Conservation (phyloP, 2,113 vertebrate species). For the Mesoclemmys tuberculata region DNA sequence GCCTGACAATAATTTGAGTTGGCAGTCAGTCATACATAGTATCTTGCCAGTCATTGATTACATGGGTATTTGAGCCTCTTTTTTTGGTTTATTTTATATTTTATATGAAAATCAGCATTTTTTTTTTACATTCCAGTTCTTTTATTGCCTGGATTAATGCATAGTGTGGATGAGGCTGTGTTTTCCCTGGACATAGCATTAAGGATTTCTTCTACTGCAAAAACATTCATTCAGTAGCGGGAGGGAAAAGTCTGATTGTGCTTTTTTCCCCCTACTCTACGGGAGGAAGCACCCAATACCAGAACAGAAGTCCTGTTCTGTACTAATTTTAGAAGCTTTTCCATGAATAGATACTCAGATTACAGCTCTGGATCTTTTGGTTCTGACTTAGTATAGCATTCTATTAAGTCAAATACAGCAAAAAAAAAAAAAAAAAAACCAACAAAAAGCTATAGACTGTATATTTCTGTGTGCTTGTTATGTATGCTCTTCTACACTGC, state of each 20-base stretch:
- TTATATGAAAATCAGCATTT: conserved; percentile 9
- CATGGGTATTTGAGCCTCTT: background rate
- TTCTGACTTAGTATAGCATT: background rate
- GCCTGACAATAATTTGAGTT: conserved; percentile 60
- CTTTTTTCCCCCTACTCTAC: background rate
- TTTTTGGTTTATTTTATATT: conserved; percentile 42
- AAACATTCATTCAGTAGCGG: background rate
- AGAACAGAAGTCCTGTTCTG: background rate
- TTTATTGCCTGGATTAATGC: conserved; percentile 29
- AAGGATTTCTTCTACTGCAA: background rate
- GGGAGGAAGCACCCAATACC: background rate
- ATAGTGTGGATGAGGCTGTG: background rate
- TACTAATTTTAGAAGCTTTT: background rate
- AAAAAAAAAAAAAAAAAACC: background rate
- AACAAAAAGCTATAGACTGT: background rate
- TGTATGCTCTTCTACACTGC: conserved; percentile 5
- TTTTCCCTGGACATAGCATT: background rate
- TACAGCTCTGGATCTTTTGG: background rate
- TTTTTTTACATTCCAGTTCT: background rate
- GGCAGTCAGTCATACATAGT: conserved; percentile 14
- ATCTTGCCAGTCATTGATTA: conserved; percentile 61
- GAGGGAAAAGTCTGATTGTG: background rate
- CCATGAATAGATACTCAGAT: background rate
- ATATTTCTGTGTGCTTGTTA: conserved; percentile 6
- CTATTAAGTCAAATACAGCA: background rate